Percentiles rank a stretch among this genome's conserved stretches.
phyloP scores from a whole-genome alignment of 2,797 vertebrate genomes.

The Poecilia picta region DNA sequence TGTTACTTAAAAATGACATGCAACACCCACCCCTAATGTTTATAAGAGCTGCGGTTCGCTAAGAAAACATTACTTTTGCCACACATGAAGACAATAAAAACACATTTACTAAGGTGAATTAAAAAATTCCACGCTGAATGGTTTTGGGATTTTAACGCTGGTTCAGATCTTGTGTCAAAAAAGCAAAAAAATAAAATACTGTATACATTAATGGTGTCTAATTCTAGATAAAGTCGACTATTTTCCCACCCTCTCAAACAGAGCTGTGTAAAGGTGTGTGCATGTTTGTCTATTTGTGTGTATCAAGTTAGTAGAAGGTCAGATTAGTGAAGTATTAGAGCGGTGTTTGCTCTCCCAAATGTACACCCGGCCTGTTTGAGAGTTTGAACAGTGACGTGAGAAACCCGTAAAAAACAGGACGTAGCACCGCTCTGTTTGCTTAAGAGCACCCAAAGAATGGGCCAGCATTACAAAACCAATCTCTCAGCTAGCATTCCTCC shows the following conservation, averaged over 20 bases:
- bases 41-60: slow-evolving; percentile 29
- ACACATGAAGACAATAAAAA: slow-evolving; percentile 12
- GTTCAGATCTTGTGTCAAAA: background rate
- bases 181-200: background rate
- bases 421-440: slow-evolving; percentile 71
- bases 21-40: slow-evolving; percentile 35
- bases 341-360: slow-evolving; percentile 70
- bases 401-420: slow-evolving; percentile 79
- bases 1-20: slow-evolving; percentile 42
- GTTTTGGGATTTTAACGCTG: background rate
- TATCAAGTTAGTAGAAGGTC: slow-evolving; percentile 75
- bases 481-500: slow-evolving; percentile 70
- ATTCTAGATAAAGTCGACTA: slow-evolving; percentile 14
- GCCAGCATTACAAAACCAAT: slow-evolving; percentile 72
- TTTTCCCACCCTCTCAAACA: slow-evolving; percentile 30
- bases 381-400: slow-evolving; percentile 82
- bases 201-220: background rate
- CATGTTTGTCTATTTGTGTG: slow-evolving; percentile 54
- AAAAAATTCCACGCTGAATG: background rate
- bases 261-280: slow-evolving; percentile 37
- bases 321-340: slow-evolving; percentile 70
- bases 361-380: slow-evolving; percentile 69
- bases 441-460: slow-evolving; percentile 74
- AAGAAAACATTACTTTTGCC: slow-evolving; percentile 20
- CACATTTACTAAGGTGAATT: slow-evolving; percentile 11